These are phyloP conservation scores for Scaptomyza graminum DNA, from an alignment of 1,140 invertebrate genomes.

Conservation along the genomic window DNA sequence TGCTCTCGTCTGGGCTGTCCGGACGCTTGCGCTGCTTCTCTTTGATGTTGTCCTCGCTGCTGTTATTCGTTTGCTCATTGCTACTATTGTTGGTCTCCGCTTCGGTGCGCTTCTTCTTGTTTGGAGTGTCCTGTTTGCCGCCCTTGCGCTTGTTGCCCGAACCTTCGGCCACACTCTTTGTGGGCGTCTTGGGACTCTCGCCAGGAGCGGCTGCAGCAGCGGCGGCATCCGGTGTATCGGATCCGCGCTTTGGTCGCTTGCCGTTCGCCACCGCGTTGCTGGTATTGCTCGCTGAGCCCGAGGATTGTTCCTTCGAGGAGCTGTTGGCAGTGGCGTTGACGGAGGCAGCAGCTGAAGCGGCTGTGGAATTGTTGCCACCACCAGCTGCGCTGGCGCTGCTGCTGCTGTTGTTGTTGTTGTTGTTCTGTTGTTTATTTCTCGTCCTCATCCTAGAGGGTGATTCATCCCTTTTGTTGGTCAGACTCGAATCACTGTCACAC, in stretches of 20 bases:
- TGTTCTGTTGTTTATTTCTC: slow-evolving; percentile 88
- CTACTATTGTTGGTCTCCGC: slow-evolving; percentile 64
- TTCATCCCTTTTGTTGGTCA: slow-evolving; percentile 88
- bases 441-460: slow-evolving; percentile 94
- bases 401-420: slow-evolving; percentile 48
- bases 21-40: slow-evolving; percentile 89
- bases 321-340: slow-evolving; percentile 46
- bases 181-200: slow-evolving; percentile 86
- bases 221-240: slow-evolving; percentile 87
- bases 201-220: slow-evolving; percentile 32
- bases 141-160: slow-evolving; percentile 86
- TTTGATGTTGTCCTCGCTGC: slow-evolving; percentile 85
- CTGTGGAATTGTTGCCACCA: slow-evolving; percentile 43
- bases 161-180: slow-evolving; percentile 85
- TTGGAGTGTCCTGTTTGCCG: slow-evolving; percentile 88
- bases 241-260: slow-evolving; percentile 88
- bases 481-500: slow-evolving; percentile 95
- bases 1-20: slow-evolving; percentile 91
- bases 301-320: slow-evolving; percentile 58
- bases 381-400: slow-evolving; percentile 43
- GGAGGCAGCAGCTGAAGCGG: slow-evolving; percentile 44
- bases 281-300: slow-evolving; percentile 36
- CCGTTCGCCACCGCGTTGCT: slow-evolving; percentile 86
- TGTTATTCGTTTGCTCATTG: slow-evolving; percentile 86
- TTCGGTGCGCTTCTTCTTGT: slow-evolving; percentile 89